Percentiles rank a stretch among this genome's conserved stretches.
These are phyloP conservation scores for Tor tambroides DNA, from an alignment of 2,113 vertebrate species.

Conservation along the genomic window DNA sequence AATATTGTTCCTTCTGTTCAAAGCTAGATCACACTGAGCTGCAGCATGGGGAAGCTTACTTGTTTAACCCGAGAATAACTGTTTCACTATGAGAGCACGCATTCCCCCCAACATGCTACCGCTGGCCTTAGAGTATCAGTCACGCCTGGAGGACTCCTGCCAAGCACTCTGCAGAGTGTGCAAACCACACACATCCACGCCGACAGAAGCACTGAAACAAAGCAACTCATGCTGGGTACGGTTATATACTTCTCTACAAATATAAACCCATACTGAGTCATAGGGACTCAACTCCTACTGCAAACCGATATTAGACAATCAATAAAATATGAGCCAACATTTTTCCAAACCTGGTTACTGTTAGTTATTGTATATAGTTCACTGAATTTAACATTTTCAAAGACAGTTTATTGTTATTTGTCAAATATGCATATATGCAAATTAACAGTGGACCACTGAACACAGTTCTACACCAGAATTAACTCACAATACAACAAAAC, in stretches of 20 bases:
- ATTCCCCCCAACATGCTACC: conserved; percentile 48
- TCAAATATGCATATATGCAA: background rate
- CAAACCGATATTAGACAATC: conserved; percentile 21
- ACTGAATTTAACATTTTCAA: background rate
- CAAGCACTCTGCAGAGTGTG: conserved; percentile 59
- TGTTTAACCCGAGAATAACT: conserved; percentile 62
- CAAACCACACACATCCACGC: conserved; percentile 47
- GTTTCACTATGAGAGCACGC: conserved; percentile 66
- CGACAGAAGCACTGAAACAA: conserved; percentile 29
- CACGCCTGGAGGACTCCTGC: conserved; percentile 61
- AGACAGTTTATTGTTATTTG: background rate
- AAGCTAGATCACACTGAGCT: conserved; percentile 65
- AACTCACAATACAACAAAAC: too few species aligned
- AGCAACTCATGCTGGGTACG: conserved; percentile 31
- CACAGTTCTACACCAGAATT: too few species aligned
- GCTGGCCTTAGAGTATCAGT: conserved; percentile 66
- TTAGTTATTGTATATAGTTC: background rate
- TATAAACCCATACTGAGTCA: conserved; percentile 29
- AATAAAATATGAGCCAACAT: background rate
- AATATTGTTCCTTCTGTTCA: conserved; percentile 21
- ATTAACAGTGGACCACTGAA: too few species aligned
- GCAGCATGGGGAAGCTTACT: conserved; percentile 59
- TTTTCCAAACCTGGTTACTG: background rate
- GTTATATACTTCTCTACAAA: conserved; percentile 27
- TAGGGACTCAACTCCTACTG: conserved; percentile 19